Evolutionary conservation across 2,113 vertebrate species (phyloP).

Genomic region (Platysteira castanea): DNA sequence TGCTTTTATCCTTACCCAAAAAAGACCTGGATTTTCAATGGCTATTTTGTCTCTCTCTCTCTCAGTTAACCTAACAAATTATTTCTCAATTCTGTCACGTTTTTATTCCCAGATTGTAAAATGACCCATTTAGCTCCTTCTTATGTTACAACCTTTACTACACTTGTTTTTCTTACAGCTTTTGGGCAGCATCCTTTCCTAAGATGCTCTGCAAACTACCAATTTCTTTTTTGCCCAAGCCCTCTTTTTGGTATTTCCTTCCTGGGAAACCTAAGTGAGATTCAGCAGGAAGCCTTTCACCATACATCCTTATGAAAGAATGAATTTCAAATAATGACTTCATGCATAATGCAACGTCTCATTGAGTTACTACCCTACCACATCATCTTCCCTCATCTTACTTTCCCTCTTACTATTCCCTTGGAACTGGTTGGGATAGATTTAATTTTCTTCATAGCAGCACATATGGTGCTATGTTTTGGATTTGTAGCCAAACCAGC

Average conservation of each 20-base stretch:
- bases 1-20: neutral
- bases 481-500: neutral
- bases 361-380: neutral
- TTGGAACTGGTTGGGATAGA: neutral
- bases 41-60: neutral
- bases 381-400: neutral
- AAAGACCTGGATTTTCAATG: neutral
- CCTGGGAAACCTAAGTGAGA: neutral
- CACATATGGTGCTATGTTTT: rapidly evolving
- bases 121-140: neutral
- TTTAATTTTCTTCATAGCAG: neutral
- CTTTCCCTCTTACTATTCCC: neutral
- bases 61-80: neutral
- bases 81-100: neutral
- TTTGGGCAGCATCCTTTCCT: neutral
- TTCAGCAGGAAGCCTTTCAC: neutral
- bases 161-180: neutral
- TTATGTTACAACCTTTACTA: neutral
- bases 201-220: neutral
- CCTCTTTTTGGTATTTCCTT: neutral
- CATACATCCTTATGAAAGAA: neutral
- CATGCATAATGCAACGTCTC: neutral
- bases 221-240: neutral
- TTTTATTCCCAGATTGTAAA: neutral
- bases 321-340: neutral